phyloP scores from a whole-genome alignment of 2,797 vertebrate species.

The Chelmon rostratus region DNA sequence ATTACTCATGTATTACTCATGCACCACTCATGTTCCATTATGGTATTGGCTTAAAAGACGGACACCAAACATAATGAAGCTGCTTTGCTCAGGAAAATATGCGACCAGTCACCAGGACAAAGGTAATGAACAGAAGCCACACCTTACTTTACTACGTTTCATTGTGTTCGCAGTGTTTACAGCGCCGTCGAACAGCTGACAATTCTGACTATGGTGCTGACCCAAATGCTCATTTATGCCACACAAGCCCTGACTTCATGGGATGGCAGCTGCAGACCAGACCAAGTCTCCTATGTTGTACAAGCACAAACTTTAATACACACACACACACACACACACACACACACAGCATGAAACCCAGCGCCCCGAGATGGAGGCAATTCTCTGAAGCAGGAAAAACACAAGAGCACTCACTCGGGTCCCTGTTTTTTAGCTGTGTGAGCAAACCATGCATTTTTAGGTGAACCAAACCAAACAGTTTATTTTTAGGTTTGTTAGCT shows the following conservation, averaged over 20 bases:
- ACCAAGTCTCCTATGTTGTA: neutral
- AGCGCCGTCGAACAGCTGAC: slow-evolving; percentile 6
- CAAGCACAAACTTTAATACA: slow-evolving; percentile 7
- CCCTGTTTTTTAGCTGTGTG: slow-evolving; percentile 6
- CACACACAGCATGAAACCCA: slow-evolving; percentile 29
- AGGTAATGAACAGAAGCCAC: neutral
- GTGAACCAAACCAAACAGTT: slow-evolving; percentile 13
- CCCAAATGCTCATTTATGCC: slow-evolving; percentile 36
- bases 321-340: slow-evolving; percentile 2
- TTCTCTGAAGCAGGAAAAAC: slow-evolving; percentile 26
- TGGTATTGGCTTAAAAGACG: neutral
- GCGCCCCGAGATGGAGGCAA: slow-evolving; percentile 3
- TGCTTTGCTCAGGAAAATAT: neutral
- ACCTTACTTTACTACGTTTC: neutral
- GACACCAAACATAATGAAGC: neutral
- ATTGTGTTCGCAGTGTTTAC: slow-evolving; percentile 11
- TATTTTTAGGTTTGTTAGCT: neutral
- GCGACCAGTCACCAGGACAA: too few relatives aligned
- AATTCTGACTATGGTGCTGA: slow-evolving; percentile 17
- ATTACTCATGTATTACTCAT: too few relatives aligned
- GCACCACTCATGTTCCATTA: too few relatives aligned
- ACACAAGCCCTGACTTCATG: slow-evolving; percentile 29
- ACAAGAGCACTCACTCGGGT: slow-evolving; percentile 11
- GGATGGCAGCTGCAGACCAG: slow-evolving; percentile 19
- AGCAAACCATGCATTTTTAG: slow-evolving; percentile 20